Base-by-base conservation (phyloP, 2,113 vertebrate genomes). In the Thomomys bottae region DNA sequence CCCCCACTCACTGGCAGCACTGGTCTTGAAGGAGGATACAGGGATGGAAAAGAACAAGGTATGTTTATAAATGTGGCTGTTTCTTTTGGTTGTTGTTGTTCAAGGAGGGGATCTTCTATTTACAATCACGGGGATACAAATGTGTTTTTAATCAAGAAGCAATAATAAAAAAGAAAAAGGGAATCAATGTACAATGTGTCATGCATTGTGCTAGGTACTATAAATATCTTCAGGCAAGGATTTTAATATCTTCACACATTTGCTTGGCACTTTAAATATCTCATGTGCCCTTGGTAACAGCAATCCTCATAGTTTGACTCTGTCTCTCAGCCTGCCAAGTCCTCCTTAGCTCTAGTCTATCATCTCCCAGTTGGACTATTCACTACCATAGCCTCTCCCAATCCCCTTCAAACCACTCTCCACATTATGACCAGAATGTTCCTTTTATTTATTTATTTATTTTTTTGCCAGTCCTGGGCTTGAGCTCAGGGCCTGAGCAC, bases 241-340 rank as follows among this genome's bases (percentile, higher is more conserved):
- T 86, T 89, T 75, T 42, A 68, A 10, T 24, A 59, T 77, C 88
- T 77, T 94, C 81, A 54, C 1, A 26, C 59, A 38, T 78, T 67
- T 83, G 49, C 40, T 24, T 54, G 40, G 45, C 71, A 18, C 64
- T 75, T 92, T 72, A 32, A 93, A 67, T 67, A 79, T 63, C 90
- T 87, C 78, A 17, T 28, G 57, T 66, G 84, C 75, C 68, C 57
- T 70, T 67, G 40, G 26, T 3, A 24, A n/a, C 1, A 66, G 34
- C 28, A 14, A 26, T 73, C 88, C 42, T 26, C 1, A 0, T 49
- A 72, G n/a, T 38, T 61, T 75, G 84, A 72, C 67, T 54, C 36
- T 8, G 7, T 63, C 61, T 91, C 80, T 86, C 38, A 32, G 54
- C 7, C 45, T 38, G 9, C 66, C 9, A 28, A 15, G 15, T 64